Base-by-base conservation (phyloP, 2,113 vertebrate species). In the Coturnix japonica region DNA sequence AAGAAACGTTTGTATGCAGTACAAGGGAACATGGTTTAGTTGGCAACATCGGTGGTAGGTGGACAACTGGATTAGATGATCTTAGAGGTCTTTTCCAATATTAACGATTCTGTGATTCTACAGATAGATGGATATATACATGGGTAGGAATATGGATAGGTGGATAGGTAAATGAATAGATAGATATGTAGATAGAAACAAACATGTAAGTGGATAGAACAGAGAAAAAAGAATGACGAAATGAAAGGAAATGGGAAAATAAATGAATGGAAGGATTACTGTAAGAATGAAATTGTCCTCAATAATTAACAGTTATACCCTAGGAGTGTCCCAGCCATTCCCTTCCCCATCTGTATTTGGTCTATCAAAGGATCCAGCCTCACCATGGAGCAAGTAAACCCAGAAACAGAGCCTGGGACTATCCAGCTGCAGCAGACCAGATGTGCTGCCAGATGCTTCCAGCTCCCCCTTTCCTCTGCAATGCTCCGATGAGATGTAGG, bases 341-440 rank as follows among this genome's bases (percentile, higher is more conserved):
- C 44, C 7, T 51, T 72, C 28, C 35, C 35, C 1, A 1, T 31
- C 61, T 3, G 18, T 15, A 22, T 13, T 13, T 66, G 49, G 28
- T 8, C 60, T 46, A 5, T 10, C 0, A 3, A 3, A 8, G 31
- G 66, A 87, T 39, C 20, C 0, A 0, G 35, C 12, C 0, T 0
- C 26, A 60, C 11, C 6, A 6, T 31, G 56, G 28, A 81, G 31
- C 31, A 67, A 28, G 15, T 41, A 49, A 78, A 81, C 56, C 31
- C 70, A 71, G 17, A 57, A 73, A 53, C 0, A 11, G 12, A 51
- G 17, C 0, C 33, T 26, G 13, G 8, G 56, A 8, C 64, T 23
- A 61, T 43, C 56, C 1, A 5, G 13, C 22, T 4, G 1, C 0
- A 1, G 1, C 5, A 2, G 49, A 17, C 1, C 7, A 46, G 39